Percentiles rank a stretch among this genome's conserved stretches.
These are phyloP conservation scores for Dinocampus coccinellae DNA, from an alignment of 2,888 invertebrate genomes.

Conservation along the genomic window DNA sequence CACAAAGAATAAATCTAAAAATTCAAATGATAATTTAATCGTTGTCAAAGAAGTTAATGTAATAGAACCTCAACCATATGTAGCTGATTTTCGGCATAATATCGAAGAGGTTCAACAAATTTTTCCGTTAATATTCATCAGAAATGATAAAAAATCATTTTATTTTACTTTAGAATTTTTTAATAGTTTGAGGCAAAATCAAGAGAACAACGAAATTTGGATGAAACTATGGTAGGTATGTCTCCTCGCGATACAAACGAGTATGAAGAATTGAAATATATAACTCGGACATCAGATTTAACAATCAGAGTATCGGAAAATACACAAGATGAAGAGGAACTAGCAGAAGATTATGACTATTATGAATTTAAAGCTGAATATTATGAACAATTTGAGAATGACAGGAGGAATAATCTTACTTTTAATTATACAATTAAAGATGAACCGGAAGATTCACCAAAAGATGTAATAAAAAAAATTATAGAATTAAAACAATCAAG, in stretches of 20 bases:
- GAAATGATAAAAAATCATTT: neutral
- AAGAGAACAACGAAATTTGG: neutral
- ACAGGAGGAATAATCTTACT: slow-evolving; percentile 62
- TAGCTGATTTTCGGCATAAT: slow-evolving; percentile 56
- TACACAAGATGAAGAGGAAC: slow-evolving; percentile 14
- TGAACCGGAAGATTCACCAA: slow-evolving; percentile 63
- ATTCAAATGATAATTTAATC: slow-evolving; percentile 33
- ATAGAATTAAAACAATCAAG: slow-evolving; percentile 61
- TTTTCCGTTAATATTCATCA: neutral
- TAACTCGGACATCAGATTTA: neutral
- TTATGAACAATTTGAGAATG: slow-evolving; percentile 63
- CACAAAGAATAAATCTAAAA: slow-evolving; percentile 29
- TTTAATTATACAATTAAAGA: slow-evolving; percentile 68
- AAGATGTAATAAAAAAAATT: slow-evolving; percentile 64
- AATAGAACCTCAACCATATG: slow-evolving; percentile 48
- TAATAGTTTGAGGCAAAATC: neutral
- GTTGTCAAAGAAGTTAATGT: slow-evolving; percentile 40
- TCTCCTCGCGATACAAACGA: slow-evolving; percentile 15
- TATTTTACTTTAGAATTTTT: neutral
- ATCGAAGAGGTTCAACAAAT: slow-evolving; percentile 49
- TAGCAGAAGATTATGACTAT: slow-evolving; percentile 66
- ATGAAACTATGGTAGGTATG: neutral
- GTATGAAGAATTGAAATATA: slow-evolving; percentile 24
- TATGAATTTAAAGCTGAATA: slow-evolving; percentile 70
- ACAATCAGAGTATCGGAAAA: neutral